A percentile compares a stretch with the other conserved stretches of the same genome.
These are phyloP conservation scores for Ia io DNA, from an alignment of 2,113 vertebrate species.

Conservation along the genomic window DNA sequence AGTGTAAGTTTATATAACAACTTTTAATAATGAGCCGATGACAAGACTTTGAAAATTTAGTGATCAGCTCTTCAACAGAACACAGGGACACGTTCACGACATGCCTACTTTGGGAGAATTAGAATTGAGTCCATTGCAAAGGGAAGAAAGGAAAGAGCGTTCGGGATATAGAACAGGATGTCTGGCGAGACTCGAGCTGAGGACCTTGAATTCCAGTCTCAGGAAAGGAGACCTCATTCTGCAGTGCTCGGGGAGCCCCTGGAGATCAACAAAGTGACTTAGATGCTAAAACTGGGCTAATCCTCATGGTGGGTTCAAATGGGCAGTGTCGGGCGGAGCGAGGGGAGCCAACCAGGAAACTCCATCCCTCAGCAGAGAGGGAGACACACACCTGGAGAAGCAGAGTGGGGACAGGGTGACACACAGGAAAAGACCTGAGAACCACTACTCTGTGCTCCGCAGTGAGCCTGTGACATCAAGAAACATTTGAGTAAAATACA, in stretches of 20 bases:
- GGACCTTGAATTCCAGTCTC: background rate
- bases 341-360: no score
- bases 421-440: background rate
- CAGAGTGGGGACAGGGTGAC: background rate
- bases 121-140: background rate
- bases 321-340: background rate
- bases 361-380: background rate
- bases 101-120: background rate
- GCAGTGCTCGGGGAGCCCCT: no score
- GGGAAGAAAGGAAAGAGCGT: background rate
- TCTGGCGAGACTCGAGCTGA: background rate
- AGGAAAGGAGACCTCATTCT: background rate
- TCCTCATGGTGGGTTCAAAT: background rate
- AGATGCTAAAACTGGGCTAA: background rate
- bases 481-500: background rate
- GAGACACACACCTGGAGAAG: rapidly evolving
- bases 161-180: no score
- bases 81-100: background rate
- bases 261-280: no score
- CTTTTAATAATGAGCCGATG: background rate
- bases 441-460: background rate
- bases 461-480: background rate
- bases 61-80: background rate
- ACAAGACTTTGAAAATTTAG: background rate
- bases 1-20: background rate